Evolutionary conservation across 2,113 vertebrate species (phyloP).

Genomic region (Varanus salvator): DNA sequence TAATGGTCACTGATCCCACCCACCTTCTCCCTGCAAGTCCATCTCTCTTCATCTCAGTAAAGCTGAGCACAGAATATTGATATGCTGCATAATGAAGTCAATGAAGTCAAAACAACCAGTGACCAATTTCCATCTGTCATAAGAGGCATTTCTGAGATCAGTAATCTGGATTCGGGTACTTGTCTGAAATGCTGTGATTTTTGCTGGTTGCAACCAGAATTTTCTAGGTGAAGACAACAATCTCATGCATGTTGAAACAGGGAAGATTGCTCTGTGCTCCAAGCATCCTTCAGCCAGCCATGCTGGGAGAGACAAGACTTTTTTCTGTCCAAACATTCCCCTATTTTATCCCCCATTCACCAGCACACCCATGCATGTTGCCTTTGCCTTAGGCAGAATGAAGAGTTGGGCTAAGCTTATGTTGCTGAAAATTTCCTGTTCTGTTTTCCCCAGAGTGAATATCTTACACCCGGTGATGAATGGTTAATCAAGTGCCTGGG

Average conservation of each 20-base stretch:
- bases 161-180: neutral
- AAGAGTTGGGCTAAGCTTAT: too few species aligned
- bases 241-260: too few species aligned
- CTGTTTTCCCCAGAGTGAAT: neutral
- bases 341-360: too few species aligned
- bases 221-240: neutral
- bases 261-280: too few species aligned
- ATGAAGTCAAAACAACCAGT: neutral
- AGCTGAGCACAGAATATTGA: neutral
- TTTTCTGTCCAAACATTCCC: neutral
- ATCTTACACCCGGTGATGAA: neutral
- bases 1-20: constrained; percentile 4
- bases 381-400: neutral
- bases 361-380: neutral
- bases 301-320: too few species aligned
- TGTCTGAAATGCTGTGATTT: neutral
- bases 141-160: neutral
- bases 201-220: neutral
- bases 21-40: neutral
- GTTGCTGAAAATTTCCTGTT: neutral
- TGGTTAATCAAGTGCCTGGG: too few species aligned
- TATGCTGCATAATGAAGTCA: constrained; percentile 18
- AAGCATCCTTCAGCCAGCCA: too few species aligned
- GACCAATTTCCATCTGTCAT: constrained; percentile 3
- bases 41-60: neutral